Base-by-base conservation (phyloP, 2,888 invertebrate genomes). In the Drosophila tanythrix region DNA sequence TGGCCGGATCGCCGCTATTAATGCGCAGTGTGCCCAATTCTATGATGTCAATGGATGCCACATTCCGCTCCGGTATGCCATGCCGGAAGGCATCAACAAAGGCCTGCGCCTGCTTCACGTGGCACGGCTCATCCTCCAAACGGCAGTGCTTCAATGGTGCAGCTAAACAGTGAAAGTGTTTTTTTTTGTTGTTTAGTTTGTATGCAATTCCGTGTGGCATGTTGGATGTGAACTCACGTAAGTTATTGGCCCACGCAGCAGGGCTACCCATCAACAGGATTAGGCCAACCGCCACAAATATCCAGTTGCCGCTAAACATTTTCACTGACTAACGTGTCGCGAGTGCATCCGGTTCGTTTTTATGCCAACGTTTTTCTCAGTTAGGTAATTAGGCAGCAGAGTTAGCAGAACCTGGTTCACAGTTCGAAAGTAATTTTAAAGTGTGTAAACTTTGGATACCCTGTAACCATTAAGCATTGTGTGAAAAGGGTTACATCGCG, bases 71-170 rank as follows among this genome's bases (percentile, higher is more conserved):
- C 0, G 84, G 79, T 18, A 79, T 52, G 2, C 90, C 91, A 2
- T 75, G 6, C 5, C 68, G 66, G n/a, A 76, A 79, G 6, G 38
- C 25, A 0, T 18, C 38, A 0, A 89, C 10, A 29, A 78, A 80
- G 2, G 35, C 21, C 21, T 84, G 73, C 0, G 73, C 74, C 56
- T 83, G 84, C 18, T 53, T 67, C 15, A 81, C 43, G 0, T 83
- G 5, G 13, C 91, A 91, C 2, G 57, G 43, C 11, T 83, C 82
- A 29, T 91, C 90, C 4, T 68, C 61, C 5, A 81, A 21, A 18
- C 63, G 83, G 48, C 91, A 91, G 27, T 76, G 86, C 6, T 73
- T 64, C 15, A 90, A 35, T 0, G 81, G 75, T 18, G 67, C 55
- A 55, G 89, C 90, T 90, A 62, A 13, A 57, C 15, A 58, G 8